Base-by-base conservation (phyloP, 2,113 vertebrate genomes). In the Oriolus oriolus region DNA sequence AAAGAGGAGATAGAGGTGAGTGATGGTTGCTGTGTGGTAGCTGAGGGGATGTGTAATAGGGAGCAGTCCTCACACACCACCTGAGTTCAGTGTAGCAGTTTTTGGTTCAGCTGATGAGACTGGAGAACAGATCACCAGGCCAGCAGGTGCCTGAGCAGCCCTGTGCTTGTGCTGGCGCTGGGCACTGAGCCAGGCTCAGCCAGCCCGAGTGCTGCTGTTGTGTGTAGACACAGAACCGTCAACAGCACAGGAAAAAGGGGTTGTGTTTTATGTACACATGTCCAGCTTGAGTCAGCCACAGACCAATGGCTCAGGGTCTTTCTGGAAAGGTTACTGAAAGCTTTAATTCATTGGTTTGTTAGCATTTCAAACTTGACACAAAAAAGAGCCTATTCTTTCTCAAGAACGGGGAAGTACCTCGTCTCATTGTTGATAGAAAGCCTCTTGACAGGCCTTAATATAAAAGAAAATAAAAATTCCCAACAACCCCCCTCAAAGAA, bases 1-100 rank as follows among this genome's bases (percentile, higher is more conserved):
- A 98, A 98, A 92, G 92, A 98, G 42, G 97, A 98, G 95, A 61
- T 98, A 49, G 96, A 99, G 98, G 98, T 98, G 88, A 97, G 97
- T 95, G 54, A 21, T 20, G 17, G n/a, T 17, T 68, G 35, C 60
- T 63, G 45, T 56, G 61, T 1, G 1, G 20, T 59, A 30, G 21
- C 10, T 0, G 1, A 12, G 52, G 30, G 15, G 22, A 2, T 8
- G 22, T 23, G 21, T 30, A 11, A 30, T 2, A 49, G 47, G 41
- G 41, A 68, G 45, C 63, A 65, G 66, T 21, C 52, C 52, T 82
- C 52, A 26, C 0, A 3, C 5, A 50, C 11, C 20, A 6, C 33
- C 61, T 16, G 35, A 59, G 61, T 27, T 56, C 11, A 28, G 44
- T 21, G 61, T 35, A 27, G 39, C 13, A 22, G 31, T 33, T 83